Evolutionary conservation across 2,113 vertebrate species (phyloP), one percentile per base, ranked within the genome.

Genomic region (Nannospalax galili): DNA sequence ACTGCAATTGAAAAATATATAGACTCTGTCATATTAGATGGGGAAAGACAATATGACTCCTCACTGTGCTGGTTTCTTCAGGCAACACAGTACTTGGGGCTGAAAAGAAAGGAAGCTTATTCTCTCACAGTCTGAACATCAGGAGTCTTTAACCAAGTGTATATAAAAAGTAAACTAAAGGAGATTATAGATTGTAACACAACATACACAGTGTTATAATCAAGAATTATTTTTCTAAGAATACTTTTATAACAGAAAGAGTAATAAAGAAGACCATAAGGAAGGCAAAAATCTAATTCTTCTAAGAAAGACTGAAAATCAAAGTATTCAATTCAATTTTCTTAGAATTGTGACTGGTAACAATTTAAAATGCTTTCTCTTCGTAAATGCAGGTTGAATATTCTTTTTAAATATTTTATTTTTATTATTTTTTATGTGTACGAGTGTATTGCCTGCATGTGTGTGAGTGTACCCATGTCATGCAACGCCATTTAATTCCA

Each of bases 281-380:
- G 37, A 17, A 67, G 2, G 6, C 19, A 20, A 92, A 84, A 85
- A 87, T 17, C 1, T 22, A 26, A 35, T 81, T 79, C 19, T 87
- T 78, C 30, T 88, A 88, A 78, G 37, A 62, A 73, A 79, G 2
- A 0, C 85, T 84, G 26, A 7, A 93, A 77, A 64, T 19, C 7
- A n/a, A 95, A 93, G 37, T 92, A 35, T 42, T 80, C 24, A 67
- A n/a, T 91, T 37, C 52, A 88, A 42, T 77, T 77, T 79, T 81
- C n/a, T 24, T 45, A 30, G 26, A 48, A 60, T 30, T 78, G 74
- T 94, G 30, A 65, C 16, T 67, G 5, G n/a, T 42, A 79, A 40
- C 70, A 69, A 69, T 40, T 84, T 80, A 90, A 92, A 90, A 82
- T 90, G 11, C 7, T 58, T 90, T 92, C 1, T 52, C 3, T 77